Evolutionary conservation across 2,888 invertebrate species (phyloP).

Genomic region (Tanytarsus gracilentus): DNA sequence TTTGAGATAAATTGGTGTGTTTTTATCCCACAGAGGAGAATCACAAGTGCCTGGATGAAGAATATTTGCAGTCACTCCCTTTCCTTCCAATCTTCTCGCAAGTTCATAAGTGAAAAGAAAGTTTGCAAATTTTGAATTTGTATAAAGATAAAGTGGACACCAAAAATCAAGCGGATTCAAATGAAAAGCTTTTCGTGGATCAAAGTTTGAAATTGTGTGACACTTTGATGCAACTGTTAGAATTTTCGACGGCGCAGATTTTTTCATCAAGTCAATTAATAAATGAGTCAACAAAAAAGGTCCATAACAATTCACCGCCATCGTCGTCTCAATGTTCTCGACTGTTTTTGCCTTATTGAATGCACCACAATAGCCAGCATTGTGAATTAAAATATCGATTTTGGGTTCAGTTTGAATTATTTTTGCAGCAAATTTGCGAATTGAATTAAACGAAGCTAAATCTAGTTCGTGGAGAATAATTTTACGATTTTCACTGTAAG

Average conservation of each 20-base stretch:
- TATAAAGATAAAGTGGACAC: slow-evolving; percentile 62
- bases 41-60: slow-evolving; percentile 81
- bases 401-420: slow-evolving; percentile 56
- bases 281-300: slow-evolving; percentile 89
- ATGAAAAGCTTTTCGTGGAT: slow-evolving; percentile 53
- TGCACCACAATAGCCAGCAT: slow-evolving; percentile 74
- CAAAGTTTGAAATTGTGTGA: slow-evolving; percentile 46
- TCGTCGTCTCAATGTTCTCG: slow-evolving; percentile 79
- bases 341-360: slow-evolving; percentile 59
- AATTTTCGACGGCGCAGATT: slow-evolving; percentile 63
- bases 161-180: slow-evolving; percentile 62
- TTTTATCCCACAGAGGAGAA: slow-evolving; percentile 72
- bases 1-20: slow-evolving; percentile 65
- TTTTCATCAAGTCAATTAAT: slow-evolving; percentile 68
- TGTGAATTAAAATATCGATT: slow-evolving; percentile 71
- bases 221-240: slow-evolving; percentile 72
- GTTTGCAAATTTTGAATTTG: slow-evolving; percentile 77
- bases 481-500: slow-evolving; percentile 59
- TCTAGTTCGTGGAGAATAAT: slow-evolving; percentile 66
- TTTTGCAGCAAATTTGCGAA: slow-evolving; percentile 66
- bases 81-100: slow-evolving; percentile 64
- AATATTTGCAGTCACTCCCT: slow-evolving; percentile 73
- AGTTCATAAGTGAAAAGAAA: slow-evolving; percentile 72
- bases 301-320: slow-evolving; percentile 90
- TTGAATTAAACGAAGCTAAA: slow-evolving; percentile 58